Evolutionary conservation across 2,113 vertebrate genomes (phyloP).

Genomic region (Lanius ludovicianus): DNA sequence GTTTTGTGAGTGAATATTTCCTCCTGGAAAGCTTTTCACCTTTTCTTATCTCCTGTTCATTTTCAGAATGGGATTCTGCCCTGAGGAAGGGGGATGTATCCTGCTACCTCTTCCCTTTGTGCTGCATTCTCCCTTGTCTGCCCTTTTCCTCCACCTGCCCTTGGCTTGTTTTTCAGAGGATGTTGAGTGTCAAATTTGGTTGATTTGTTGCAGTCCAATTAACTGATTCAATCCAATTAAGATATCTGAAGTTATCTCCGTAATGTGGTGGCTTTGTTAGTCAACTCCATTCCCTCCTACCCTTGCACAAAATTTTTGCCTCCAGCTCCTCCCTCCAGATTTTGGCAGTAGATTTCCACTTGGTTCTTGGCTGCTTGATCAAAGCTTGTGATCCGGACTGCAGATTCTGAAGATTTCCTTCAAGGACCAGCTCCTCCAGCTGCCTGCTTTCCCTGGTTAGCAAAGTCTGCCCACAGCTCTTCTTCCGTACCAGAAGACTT

Average conservation of each 20-base stretch:
- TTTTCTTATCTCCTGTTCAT: background rate
- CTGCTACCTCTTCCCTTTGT: background rate
- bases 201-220: slow-evolving; percentile 52
- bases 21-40: background rate
- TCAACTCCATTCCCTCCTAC: slow-evolving; percentile 9
- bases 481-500: background rate
- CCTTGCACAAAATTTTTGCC: background rate
- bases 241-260: slow-evolving; percentile 42
- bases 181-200: background rate
- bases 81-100: background rate
- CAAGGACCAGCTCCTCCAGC: background rate
- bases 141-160: background rate
- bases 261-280: background rate
- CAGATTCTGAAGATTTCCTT: background rate
- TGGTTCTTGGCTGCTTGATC: slow-evolving; percentile 11
- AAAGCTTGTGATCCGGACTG: background rate
- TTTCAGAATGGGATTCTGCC: background rate
- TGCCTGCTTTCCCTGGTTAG: background rate
- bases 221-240: slow-evolving; percentile 46
- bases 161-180: background rate
- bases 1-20: background rate
- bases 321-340: slow-evolving; percentile 14
- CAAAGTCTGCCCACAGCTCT: background rate
- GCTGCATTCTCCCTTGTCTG: background rate
- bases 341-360: background rate